phyloP scores from a whole-genome alignment of 2,797 vertebrate species.

The Mustela erminea region DNA sequence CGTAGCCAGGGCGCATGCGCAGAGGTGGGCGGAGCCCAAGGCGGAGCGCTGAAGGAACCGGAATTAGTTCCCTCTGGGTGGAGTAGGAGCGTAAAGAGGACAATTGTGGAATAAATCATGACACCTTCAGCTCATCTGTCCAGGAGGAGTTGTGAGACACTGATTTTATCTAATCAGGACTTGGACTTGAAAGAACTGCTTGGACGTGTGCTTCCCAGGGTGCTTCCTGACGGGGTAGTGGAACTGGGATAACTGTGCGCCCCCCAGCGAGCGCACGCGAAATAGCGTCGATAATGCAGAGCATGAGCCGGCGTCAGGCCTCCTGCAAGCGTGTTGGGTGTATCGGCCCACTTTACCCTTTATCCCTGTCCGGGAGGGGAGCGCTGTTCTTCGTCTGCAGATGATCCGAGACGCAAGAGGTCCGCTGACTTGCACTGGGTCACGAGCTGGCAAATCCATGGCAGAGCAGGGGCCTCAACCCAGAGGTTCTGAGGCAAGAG shows the following conservation, averaged over 20 bases:
- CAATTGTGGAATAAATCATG: background rate
- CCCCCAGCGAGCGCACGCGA: background rate
- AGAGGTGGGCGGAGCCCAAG: background rate
- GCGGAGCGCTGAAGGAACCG: background rate
- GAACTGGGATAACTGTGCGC: background rate
- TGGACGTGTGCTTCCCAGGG: background rate
- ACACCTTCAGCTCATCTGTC: background rate
- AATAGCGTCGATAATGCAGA: background rate
- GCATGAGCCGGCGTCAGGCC: background rate
- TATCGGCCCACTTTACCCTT: background rate
- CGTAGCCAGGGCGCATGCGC: rapidly evolving
- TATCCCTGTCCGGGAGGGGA: background rate
- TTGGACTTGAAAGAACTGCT: conserved; percentile 10
- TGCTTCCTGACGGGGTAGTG: background rate
- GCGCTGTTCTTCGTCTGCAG: background rate
- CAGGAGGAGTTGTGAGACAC: background rate
- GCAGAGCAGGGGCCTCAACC: background rate
- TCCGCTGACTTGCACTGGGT: background rate
- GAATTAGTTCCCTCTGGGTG: background rate
- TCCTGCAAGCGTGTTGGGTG: background rate
- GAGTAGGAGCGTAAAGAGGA: background rate
- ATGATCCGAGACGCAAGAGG: background rate
- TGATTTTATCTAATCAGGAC: background rate
- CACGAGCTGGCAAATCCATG: background rate
- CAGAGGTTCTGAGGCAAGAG: background rate